Evolutionary conservation across 1,140 invertebrate genomes (phyloP).

Genomic region (Babylonia areolata): DNA sequence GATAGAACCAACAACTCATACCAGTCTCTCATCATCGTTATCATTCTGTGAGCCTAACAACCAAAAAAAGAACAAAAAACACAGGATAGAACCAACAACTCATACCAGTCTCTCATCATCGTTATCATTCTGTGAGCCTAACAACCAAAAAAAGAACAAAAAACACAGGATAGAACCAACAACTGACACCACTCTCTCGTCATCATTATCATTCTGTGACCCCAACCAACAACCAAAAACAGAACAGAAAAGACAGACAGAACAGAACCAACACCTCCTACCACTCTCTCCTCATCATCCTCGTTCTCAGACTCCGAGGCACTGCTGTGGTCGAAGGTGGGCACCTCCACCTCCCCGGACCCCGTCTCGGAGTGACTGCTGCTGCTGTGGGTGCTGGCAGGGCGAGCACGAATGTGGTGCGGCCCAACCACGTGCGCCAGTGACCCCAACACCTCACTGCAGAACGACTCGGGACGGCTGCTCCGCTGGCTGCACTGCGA

Average conservation of each 20-base stretch:
- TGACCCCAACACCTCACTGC: not conserved
- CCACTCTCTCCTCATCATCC: constrained; percentile 39
- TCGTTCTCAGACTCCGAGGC: constrained; percentile 53
- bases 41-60: no score
- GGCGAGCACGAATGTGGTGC: constrained; percentile 20
- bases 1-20: no score
- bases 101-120: no score
- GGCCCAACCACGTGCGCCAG: not conserved
- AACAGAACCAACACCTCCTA: not conserved
- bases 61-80: no score
- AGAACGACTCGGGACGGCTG: constrained; percentile 10
- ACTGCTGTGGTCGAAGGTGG: constrained; percentile 41
- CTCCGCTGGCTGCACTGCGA: constrained; percentile 8
- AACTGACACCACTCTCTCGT: no score
- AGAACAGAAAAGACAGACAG: not conserved
- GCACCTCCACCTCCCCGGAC: constrained; percentile 30
- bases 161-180: no score
- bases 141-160: no score
- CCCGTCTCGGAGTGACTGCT: constrained; percentile 52
- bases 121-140: no score
- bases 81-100: no score
- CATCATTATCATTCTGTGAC: no score
- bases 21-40: no score
- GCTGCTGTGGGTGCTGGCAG: constrained; percentile 43
- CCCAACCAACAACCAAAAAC: not conserved